Evolutionary conservation across 2,888 invertebrate species (phyloP), one percentile per base, ranked within the genome.

Genomic region (Drosophila ustulata): DNA sequence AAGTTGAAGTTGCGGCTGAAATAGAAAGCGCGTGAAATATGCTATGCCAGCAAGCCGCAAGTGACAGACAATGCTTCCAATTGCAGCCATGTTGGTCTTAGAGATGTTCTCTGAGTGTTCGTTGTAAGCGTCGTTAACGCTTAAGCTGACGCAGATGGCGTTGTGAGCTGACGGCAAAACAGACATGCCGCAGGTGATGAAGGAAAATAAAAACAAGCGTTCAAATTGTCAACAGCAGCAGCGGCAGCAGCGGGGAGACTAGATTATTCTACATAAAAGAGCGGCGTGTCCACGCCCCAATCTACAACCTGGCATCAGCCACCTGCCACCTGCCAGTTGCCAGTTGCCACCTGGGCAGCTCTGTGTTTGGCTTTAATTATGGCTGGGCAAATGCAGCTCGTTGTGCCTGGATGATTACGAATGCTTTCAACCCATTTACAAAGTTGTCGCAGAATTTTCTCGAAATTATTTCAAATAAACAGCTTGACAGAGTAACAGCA

Each of bases 11-110:
- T 59, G 43, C 59, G 70, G 71, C 66, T 58, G 46, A 66, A 81
- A 55, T 70, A 69, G 71, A 78, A 79, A 71, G 63, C 74, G 68
- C 74, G 64, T 71, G 66, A 84, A 86, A 74, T 52, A 66, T 61
- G 65, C 43, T 37, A 28, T 18, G 66, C 43, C 41, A 30, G 43
- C 49, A 59, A 71, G 34, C 46, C 45, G 6, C 56, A 69, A 68
- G 65, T 68, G 71, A 74, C 59, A 65, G 70, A 75, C 75, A 86
- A 75, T 58, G 67, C 43, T 49, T 53, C 34, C 59, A 68, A 64
- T 49, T 43, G 53, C 62, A 53, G 52, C 34, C 13, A 45, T 51
- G 49, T 63, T 61, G 52, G 39, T 28, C n/a, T 41, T 28, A 53
- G 41, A 26, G 43, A 26, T 53, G 49, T 41, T 52, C 47, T 45